phyloP scores from a whole-genome alignment of 2,888 invertebrate genomes.

The Drosophila mimetica region DNA sequence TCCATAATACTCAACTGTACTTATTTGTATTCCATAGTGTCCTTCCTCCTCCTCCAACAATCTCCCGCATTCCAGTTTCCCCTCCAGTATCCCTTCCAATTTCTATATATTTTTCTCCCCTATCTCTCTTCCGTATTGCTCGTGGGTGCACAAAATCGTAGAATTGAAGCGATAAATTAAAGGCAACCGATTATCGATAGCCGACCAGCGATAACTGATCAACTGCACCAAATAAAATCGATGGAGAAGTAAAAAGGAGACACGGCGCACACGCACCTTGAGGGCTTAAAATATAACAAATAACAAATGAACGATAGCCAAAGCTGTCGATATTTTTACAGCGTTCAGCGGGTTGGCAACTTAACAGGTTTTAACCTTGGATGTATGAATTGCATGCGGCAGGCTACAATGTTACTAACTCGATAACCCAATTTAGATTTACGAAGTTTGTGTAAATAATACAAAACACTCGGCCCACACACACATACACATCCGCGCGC shows the following conservation, averaged over 20 bases:
- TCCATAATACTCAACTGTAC: slow-evolving; percentile 14
- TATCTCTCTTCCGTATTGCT: slow-evolving; percentile 3
- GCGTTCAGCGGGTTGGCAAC: slow-evolving; percentile 14
- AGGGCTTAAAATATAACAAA: slow-evolving; percentile 27
- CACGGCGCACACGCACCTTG: slow-evolving; percentile 24
- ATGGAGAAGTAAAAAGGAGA: background rate
- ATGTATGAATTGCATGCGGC: slow-evolving; percentile 25
- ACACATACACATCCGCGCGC: slow-evolving; percentile 18
- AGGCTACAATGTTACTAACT: slow-evolving; percentile 30
- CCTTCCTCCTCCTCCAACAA: background rate
- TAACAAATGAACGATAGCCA: slow-evolving; percentile 26
- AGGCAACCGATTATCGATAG: slow-evolving; percentile 37
- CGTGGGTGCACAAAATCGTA: slow-evolving; percentile 47
- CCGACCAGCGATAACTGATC: slow-evolving; percentile 23
- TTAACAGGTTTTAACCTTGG: slow-evolving; percentile 4
- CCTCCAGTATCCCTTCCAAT: background rate
- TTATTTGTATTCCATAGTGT: background rate
- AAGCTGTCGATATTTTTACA: slow-evolving; percentile 22
- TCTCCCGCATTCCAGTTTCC: background rate
- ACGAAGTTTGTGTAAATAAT: slow-evolving; percentile 34
- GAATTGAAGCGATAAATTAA: slow-evolving; percentile 38
- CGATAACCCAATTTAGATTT: slow-evolving; percentile 13
- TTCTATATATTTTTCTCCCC: background rate
- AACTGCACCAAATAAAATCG: slow-evolving; percentile 19
- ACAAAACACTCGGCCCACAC: slow-evolving; percentile 7